Evolutionary conservation across 1,140 invertebrate species (phyloP).

Genomic region (Calliphora vicina): DNA sequence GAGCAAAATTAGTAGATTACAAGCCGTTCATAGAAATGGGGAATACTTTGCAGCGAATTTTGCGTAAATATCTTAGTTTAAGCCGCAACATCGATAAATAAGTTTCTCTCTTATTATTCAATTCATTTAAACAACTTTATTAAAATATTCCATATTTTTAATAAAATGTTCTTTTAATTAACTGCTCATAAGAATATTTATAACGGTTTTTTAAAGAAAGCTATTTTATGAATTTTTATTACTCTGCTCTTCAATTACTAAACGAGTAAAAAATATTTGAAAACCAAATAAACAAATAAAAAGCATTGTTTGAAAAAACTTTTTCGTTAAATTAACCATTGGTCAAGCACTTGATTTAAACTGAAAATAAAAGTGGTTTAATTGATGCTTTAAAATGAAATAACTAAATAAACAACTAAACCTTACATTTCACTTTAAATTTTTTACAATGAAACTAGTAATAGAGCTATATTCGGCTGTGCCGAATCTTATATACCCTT

Average conservation of each 20-base stretch:
- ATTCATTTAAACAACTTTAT: no score
- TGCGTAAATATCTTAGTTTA: no score
- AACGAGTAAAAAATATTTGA: not conserved
- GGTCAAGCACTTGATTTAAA: slow-evolving; percentile 6
- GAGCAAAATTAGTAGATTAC: no score
- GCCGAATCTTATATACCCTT: no score
- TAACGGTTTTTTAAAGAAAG: not conserved
- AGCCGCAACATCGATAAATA: no score
- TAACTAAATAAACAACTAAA: not conserved
- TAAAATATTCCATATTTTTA: no score
- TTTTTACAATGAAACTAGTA: no score
- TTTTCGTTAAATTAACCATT: not conserved
- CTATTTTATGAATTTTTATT: not conserved
- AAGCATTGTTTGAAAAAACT: not conserved
- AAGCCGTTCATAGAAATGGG: no score
- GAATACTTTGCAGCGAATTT: no score
- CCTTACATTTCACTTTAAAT: not conserved
- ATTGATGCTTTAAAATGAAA: not conserved
- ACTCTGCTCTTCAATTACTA: not conserved
- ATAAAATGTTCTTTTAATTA: no score
- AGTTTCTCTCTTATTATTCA: no score
- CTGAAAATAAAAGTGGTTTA: slow-evolving; percentile 28
- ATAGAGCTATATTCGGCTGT: no score
- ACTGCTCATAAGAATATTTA: not conserved
- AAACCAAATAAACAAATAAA: not conserved